phyloP scores from a whole-genome alignment of 92 coral and sea anemone species.

The Palythoa grandiflora region DNA sequence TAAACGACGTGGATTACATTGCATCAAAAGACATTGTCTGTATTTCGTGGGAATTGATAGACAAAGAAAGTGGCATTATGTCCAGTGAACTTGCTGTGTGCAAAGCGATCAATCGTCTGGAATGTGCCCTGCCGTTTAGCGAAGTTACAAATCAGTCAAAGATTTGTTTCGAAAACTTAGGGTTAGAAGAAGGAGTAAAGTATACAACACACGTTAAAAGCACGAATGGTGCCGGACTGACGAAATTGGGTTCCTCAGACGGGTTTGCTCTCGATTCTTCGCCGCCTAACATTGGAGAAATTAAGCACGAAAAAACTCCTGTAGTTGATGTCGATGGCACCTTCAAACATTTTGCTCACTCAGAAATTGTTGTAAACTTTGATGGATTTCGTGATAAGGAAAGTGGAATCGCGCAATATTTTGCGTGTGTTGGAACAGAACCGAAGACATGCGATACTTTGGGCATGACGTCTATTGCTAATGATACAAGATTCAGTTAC shows the following conservation, averaged over 20 bases:
- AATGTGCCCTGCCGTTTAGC: constrained; percentile 59
- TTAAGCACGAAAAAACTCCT: constrained; percentile 43
- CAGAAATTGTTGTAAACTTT: constrained; percentile 63
- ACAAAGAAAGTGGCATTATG: constrained; percentile 67
- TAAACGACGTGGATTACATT: constrained; percentile 47
- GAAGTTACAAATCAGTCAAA: constrained; percentile 53
- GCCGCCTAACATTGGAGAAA: constrained; percentile 71
- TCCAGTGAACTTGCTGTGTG: constrained; percentile 69
- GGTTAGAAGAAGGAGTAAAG: constrained; percentile 59
- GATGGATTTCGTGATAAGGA: constrained; percentile 77
- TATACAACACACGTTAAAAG: constrained; percentile 53
- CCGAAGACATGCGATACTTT: constrained; percentile 69
- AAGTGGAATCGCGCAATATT: constrained; percentile 54
- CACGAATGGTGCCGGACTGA: constrained; percentile 66
- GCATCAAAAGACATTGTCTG: constrained; percentile 49
- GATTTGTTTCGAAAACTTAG: constrained; percentile 58
- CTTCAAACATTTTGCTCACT: constrained; percentile 39
- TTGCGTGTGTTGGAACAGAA: constrained; percentile 70
- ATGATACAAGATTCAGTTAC: constrained; percentile 42
- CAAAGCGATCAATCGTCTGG: constrained; percentile 37
- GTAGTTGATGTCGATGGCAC: constrained; percentile 1
- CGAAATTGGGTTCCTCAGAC: constrained; percentile 53
- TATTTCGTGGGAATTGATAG: constrained; percentile 54
- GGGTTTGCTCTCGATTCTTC: constrained; percentile 75
- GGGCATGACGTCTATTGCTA: constrained; percentile 54